Percentiles rank a stretch among this genome's conserved stretches.
Evolutionary conservation across 2,797 vertebrate genomes (phyloP).

Genomic region (Diceros bicornis): DNA sequence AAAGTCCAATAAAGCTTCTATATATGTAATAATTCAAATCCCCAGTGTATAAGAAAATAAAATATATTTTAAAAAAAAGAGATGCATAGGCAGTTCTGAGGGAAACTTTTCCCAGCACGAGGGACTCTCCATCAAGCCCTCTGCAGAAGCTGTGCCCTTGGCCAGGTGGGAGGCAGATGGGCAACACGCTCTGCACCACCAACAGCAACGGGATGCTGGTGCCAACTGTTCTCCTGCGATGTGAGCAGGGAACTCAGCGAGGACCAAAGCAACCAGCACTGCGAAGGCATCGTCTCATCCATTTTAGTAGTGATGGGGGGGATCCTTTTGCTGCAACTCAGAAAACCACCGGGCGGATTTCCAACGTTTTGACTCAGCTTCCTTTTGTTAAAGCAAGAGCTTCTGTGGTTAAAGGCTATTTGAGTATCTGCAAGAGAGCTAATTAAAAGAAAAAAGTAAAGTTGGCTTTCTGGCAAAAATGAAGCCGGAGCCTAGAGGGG

Average conservation of each 20-base stretch:
- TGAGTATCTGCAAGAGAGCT: background rate
- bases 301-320: background rate
- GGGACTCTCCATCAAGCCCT: background rate
- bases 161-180: background rate
- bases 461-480: background rate
- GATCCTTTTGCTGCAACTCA: background rate
- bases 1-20: background rate
- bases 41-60: constrained; percentile 18
- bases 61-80: background rate
- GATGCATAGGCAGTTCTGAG: background rate
- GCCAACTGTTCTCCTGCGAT: constrained; percentile 32
- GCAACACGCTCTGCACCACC: background rate
- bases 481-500: background rate
- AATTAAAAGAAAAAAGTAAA: background rate
- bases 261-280: background rate
- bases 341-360: background rate
- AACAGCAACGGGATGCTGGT: background rate
- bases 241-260: constrained; percentile 16
- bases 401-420: constrained; percentile 19
- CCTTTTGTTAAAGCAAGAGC: constrained; percentile 5
- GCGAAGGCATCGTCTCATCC: background rate
- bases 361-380: background rate
- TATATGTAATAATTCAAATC: background rate
- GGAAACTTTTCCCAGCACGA: background rate
- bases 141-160: background rate